phyloP scores from a whole-genome alignment of 2,113 vertebrate species.

The Heterocephalus glaber region DNA sequence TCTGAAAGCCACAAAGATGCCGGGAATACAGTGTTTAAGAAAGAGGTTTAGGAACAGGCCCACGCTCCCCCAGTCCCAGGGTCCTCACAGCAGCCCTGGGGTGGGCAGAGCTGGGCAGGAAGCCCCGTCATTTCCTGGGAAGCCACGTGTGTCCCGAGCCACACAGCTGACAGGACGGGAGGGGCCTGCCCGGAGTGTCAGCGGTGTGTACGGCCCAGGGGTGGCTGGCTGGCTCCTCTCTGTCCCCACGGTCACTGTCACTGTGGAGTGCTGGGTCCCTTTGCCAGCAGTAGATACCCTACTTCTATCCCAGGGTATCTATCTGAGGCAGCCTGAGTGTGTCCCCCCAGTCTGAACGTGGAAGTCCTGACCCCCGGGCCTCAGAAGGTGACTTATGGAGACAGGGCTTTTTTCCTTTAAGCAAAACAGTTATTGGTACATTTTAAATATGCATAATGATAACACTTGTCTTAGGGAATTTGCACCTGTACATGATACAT shows the following conservation, averaged over 20 bases:
- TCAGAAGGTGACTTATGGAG: neutral
- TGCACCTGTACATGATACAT: no score
- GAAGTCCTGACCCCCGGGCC: neutral
- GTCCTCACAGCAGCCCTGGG: neutral
- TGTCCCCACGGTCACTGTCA: fast-evolving
- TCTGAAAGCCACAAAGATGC: neutral
- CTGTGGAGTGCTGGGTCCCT: neutral
- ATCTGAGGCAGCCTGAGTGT: neutral
- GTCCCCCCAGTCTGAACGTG: neutral
- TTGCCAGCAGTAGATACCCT: neutral
- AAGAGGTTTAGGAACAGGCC: neutral
- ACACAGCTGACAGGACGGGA: no score
- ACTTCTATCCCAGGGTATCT: neutral
- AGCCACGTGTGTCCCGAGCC: neutral
- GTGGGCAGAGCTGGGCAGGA: neutral
- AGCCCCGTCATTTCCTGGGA: no score
- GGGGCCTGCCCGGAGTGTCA: neutral
- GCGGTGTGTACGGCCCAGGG: fast-evolving
- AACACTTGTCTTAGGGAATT: no score
- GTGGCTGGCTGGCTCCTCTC: neutral
- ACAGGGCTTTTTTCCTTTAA: neutral
- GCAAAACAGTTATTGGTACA: no score
- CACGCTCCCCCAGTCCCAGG: fast-evolving
- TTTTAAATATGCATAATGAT: no score
- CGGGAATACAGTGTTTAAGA: neutral